Evolutionary conservation across 1,140 invertebrate genomes (phyloP), one percentile per base, ranked within the genome.

Genomic region (Drosophila sturtevanti): DNA sequence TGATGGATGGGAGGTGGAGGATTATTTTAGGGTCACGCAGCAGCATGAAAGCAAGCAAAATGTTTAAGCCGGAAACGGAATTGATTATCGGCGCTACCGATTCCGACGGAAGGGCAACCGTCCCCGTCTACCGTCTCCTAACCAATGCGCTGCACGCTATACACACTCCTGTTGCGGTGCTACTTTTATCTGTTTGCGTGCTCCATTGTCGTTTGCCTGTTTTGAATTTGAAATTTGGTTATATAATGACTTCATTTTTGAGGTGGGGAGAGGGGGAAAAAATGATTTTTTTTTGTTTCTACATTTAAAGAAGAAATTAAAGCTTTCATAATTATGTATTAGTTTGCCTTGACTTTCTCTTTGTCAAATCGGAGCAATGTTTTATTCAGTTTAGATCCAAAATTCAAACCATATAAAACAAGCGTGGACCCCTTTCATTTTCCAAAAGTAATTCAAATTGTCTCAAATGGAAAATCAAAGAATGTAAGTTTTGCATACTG

Each of bases 171-270:
- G 2, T 48, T 16, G 34, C 24, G 52, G 41, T 10, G 63, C 63
- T 58, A 51, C 35, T 73, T 72, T 79, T 81, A 79, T 89, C 82
- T 89, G 51, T 58, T 87, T 66, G 82, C 82, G 84, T 89, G 82
- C 34, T 51, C 44, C 62, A 67, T 65, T 68, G 82, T 61, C 75
- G 75, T 87, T 86, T 87, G 74, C 31, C 55, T 62, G 62, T 38
- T 65, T 62, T 67, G 81, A 65, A 79, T 86, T 75, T 44, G 11
- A 35, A 81, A 81, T 72, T 72, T 63, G 70, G 48, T 55, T 68
- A 75, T 79, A 76, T 67, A 87, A 86, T 87, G 66, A 63, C 81
- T 86, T 82, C 55, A 86, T 86, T 87, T 80, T 9, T 21, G n/a
- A 7, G 22, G 37, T n/a, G 7, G 16, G 41, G 1, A 10, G 6